Percentiles rank a stretch among this genome's conserved stretches.
These are phyloP conservation scores for Callorhinus ursinus DNA, from an alignment of 2,113 vertebrate genomes.

Conservation along the genomic window DNA sequence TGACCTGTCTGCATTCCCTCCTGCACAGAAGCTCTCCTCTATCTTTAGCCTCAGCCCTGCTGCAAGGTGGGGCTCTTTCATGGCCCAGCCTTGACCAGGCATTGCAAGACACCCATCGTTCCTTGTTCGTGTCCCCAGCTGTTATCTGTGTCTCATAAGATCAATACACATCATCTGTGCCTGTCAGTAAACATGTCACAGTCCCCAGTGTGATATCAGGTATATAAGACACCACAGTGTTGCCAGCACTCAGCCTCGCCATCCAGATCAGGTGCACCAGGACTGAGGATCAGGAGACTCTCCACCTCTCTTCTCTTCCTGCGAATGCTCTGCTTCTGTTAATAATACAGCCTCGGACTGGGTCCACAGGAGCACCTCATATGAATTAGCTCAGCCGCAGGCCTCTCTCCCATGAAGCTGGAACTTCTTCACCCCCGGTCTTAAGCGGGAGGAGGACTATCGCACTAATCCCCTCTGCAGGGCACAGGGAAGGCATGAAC, in stretches of 20 bases:
- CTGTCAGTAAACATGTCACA: background rate
- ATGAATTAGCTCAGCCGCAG: background rate
- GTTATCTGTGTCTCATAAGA: background rate
- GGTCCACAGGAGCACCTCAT: background rate
- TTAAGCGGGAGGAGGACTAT: background rate
- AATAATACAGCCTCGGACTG: background rate
- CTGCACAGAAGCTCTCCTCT: fast-evolving
- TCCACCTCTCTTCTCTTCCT: background rate
- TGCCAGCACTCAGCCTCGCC: background rate
- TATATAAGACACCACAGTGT: fast-evolving
- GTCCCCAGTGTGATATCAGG: background rate
- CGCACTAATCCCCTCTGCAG: background rate
- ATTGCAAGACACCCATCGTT: background rate
- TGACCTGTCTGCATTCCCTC: background rate
- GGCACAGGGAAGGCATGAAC: background rate
- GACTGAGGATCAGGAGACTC: background rate
- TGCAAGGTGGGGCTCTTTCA: background rate
- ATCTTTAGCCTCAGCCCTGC: background rate
- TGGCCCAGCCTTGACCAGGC: background rate
- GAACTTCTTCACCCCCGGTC: background rate
- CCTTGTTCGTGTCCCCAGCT: background rate
- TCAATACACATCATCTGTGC: background rate
- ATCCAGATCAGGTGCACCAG: background rate
- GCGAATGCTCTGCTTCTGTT: background rate
- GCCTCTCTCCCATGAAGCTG: background rate